Evolutionary conservation across 2,888 invertebrate species (phyloP).

Genomic region (Polia nebulosa): DNA sequence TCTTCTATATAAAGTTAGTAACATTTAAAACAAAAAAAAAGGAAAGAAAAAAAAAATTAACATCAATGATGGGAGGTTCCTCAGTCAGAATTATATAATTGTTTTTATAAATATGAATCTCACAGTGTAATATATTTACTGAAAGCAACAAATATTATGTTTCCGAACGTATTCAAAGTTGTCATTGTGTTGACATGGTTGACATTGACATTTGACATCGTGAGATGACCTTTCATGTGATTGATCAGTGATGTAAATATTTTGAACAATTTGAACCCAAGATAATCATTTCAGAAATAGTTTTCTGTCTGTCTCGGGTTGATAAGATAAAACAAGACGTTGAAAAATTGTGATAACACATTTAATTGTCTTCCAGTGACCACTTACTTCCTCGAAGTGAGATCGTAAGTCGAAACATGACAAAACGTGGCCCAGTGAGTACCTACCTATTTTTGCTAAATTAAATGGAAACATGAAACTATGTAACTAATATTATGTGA

Average conservation of each 20-base stretch:
- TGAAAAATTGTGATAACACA: conserved; percentile 13
- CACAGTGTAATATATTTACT: neutral
- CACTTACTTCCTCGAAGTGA: conserved; percentile 2
- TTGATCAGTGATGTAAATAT: neutral
- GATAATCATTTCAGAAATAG: neutral
- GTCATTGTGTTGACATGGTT: conserved; percentile 9
- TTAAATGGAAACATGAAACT: neutral
- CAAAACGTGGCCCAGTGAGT: conserved; percentile 72
- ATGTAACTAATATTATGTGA: neutral
- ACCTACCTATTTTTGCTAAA: neutral
- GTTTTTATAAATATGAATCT: no score
- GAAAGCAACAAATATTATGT: neutral
- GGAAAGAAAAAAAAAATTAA: no score
- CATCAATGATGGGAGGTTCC: no score
- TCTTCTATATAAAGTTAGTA: no score
- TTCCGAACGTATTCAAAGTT: conserved; percentile 7
- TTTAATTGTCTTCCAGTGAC: conserved; percentile 7
- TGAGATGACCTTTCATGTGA: neutral
- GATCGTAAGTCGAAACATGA: conserved; percentile 59
- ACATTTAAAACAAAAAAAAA: no score
- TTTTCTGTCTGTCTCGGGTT: neutral
- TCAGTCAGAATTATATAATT: no score
- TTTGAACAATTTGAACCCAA: conserved; percentile 5
- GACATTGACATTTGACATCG: neutral
- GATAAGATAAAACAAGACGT: conserved; percentile 42